Evolutionary conservation across 2,113 vertebrate genomes (phyloP).

Genomic region (Nothocercus julius): DNA sequence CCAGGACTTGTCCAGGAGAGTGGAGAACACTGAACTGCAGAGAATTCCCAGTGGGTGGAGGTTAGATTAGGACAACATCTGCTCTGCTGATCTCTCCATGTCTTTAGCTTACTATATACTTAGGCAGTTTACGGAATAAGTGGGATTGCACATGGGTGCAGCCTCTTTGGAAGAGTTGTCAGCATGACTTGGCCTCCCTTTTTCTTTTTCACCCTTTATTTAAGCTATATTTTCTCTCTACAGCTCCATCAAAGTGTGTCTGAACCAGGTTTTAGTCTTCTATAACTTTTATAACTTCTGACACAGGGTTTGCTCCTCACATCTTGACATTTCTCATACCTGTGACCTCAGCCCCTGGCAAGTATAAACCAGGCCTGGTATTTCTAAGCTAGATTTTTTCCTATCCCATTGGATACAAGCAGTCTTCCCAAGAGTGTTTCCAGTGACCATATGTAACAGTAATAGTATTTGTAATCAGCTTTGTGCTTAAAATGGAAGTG

Average conservation of each 20-base stretch:
- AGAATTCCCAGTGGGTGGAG: rapidly evolving
- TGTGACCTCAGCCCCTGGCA: constrained; percentile 1
- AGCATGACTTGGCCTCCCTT: background rate
- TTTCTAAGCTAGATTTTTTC: background rate
- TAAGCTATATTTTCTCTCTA: rapidly evolving
- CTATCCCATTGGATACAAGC: background rate
- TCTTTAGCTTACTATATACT: background rate
- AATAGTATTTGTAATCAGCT: background rate
- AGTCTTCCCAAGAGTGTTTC: background rate
- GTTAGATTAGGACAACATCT: background rate
- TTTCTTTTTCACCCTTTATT: rapidly evolving
- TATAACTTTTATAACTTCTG: background rate
- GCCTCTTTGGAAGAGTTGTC: rapidly evolving
- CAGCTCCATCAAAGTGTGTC: background rate
- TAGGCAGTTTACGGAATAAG: rapidly evolving
- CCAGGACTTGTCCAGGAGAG: background rate
- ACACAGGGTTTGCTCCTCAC: background rate
- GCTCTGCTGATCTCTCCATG: background rate
- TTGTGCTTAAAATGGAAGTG: background rate
- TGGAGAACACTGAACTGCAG: background rate
- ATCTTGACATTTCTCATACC: background rate
- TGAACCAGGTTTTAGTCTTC: rapidly evolving
- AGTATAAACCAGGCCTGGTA: background rate
- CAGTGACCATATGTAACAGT: background rate
- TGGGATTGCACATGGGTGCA: background rate